Percentiles rank a stretch among this genome's conserved stretches.
phyloP scores from a whole-genome alignment of 2,797 vertebrate genomes.

The Distichodus sexfasciatus region DNA sequence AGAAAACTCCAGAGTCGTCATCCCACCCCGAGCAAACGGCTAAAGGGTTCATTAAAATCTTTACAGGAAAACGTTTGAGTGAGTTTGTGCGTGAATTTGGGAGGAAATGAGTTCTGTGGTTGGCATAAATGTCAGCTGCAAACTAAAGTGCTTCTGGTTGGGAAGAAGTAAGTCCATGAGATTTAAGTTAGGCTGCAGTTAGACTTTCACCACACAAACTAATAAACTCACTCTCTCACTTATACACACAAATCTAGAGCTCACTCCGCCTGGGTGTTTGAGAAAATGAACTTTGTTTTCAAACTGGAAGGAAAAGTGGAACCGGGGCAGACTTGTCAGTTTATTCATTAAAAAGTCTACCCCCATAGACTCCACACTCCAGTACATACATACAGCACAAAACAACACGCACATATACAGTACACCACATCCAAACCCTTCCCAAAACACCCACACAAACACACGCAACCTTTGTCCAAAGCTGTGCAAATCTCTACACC shows the following conservation, averaged over 20 bases:
- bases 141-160: neutral
- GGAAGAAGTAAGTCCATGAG: neutral
- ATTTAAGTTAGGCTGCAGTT: neutral
- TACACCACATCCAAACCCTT: neutral
- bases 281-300: slow-evolving; percentile 11
- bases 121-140: neutral
- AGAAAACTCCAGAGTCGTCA: neutral
- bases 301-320: slow-evolving; percentile 21
- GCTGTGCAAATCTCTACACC: slow-evolving; percentile 18
- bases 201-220: neutral
- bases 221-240: neutral
- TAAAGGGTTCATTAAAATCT: neutral
- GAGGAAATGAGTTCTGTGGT: neutral
- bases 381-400: neutral
- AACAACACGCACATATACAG: neutral
- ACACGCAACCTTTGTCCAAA: slow-evolving; percentile 44
- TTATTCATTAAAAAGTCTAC: slow-evolving; percentile 39
- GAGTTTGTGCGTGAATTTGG: neutral
- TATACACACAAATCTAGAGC: neutral
- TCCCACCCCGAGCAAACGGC: neutral
- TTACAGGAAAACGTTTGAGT: slow-evolving; percentile 6
- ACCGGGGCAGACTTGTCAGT: slow-evolving; percentile 12
- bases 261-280: neutral
- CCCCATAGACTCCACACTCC: neutral
- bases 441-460: slow-evolving; percentile 22